A percentile compares a stretch with the other conserved stretches of the same genome.
Conservation (phyloP, 2,113 vertebrate genomes). For the Nycticorax nycticorax region DNA sequence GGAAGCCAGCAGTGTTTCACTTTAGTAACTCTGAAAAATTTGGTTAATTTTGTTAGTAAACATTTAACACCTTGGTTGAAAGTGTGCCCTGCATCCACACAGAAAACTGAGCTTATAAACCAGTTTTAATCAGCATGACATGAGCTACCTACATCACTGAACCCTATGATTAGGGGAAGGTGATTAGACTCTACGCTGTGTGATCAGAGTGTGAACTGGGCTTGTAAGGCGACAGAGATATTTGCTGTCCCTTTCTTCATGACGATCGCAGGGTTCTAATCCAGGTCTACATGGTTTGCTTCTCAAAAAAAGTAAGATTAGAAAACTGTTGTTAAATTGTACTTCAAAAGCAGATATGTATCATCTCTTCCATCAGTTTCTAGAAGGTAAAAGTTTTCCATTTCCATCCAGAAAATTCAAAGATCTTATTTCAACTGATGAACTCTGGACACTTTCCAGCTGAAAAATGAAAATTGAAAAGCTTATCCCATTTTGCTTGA, state of each 20-base stretch:
- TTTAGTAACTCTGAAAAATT: background rate
- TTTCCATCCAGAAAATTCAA: background rate
- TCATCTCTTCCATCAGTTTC: background rate
- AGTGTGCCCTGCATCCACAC: background rate
- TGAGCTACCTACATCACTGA: background rate
- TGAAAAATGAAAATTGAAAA: background rate
- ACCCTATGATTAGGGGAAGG: background rate
- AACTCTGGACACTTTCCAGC: background rate
- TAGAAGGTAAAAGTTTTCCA: background rate
- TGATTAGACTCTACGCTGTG: background rate
- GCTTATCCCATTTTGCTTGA: background rate
- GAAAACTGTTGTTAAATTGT: background rate
- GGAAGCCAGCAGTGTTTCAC: background rate
- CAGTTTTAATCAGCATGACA: background rate
- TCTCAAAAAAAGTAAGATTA: background rate
- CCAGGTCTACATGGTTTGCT: background rate
- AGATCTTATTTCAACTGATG: background rate
- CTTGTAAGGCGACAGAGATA: background rate
- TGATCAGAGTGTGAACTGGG: background rate
- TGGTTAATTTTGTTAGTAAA: background rate
- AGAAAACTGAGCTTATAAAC: background rate
- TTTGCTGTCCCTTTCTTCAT: background rate
- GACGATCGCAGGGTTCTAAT: background rate
- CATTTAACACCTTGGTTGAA: background rate
- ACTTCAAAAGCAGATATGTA: background rate